These are phyloP conservation scores for Candidula unifasciata DNA, from an alignment of 2,888 invertebrate species.

Conservation along the genomic window DNA sequence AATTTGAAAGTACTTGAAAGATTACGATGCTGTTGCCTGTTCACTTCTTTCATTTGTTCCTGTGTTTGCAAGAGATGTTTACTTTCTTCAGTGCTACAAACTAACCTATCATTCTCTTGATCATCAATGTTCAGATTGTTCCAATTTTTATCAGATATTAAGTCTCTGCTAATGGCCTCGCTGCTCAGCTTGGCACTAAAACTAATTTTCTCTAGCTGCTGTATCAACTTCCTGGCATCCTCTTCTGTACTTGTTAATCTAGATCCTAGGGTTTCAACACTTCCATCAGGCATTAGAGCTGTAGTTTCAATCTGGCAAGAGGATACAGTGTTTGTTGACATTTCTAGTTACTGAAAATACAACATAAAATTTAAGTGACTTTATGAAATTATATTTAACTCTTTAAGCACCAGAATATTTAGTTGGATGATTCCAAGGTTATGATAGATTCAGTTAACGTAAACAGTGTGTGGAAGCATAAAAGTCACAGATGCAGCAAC, in stretches of 20 bases:
- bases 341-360: not conserved
- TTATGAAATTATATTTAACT: too few species aligned
- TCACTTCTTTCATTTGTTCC: not conserved
- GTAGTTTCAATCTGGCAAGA: not conserved
- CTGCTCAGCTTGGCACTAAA: conserved; percentile 51
- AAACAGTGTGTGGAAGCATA: too few species aligned
- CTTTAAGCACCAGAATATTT: too few species aligned
- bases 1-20: conserved; percentile 15
- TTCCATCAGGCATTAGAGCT: conserved; percentile 56
- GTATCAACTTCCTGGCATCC: conserved; percentile 64
- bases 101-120: not conserved
- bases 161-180: not conserved
- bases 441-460: too few species aligned
- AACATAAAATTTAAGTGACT: not conserved
- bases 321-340: conserved; percentile 2
- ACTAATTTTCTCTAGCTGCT: conserved; percentile 65
- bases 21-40: not conserved
- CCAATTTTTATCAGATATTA: too few species aligned
- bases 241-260: conserved; percentile 66
- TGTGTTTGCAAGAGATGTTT: not conserved
- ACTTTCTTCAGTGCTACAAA: not conserved
- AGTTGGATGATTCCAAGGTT: too few species aligned
- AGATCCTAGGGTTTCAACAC: conserved; percentile 62
- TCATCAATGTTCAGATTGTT: not conserved
- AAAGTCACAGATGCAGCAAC: too few species aligned